These are phyloP conservation scores for Stictonetta naevosa DNA, from an alignment of 2,113 vertebrate genomes.

Conservation along the genomic window DNA sequence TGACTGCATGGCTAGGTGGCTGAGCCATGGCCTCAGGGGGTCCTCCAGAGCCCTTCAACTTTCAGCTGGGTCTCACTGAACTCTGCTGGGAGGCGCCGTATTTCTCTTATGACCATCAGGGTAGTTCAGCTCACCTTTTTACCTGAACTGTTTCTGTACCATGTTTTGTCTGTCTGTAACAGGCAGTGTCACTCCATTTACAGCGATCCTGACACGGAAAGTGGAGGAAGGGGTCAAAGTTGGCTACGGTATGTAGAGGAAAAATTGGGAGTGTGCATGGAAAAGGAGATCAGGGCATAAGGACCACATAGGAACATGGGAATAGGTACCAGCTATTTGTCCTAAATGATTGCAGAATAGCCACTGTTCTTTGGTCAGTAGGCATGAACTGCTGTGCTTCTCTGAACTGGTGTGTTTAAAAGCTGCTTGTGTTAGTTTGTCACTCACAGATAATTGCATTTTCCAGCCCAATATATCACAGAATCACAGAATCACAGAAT, in stretches of 20 bases:
- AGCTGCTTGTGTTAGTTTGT: not conserved
- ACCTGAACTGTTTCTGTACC: not conserved
- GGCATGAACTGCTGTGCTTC: not conserved
- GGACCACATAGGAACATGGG: not conserved
- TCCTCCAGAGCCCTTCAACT: not conserved
- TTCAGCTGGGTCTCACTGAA: not conserved
- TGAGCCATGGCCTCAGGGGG: not conserved
- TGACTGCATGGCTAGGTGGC: not conserved
- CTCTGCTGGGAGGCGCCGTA: not conserved
- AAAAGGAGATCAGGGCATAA: not conserved
- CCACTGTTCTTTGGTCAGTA: not conserved
- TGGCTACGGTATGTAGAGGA: not conserved
- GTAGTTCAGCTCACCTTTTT: not conserved
- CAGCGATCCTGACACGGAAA: not conserved
- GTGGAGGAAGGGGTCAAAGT: not conserved
- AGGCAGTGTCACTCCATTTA: not conserved
- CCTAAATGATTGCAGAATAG: not conserved
- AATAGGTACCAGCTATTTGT: not conserved
- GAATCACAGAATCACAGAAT: too few species aligned
- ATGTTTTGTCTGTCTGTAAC: not conserved
- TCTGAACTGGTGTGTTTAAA: not conserved
- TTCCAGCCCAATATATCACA: not conserved
- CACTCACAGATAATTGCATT: not conserved
- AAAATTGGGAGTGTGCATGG: not conserved
- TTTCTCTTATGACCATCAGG: not conserved